Evolutionary conservation across 1,140 invertebrate species (phyloP).

Genomic region (Pseudomyrmex gracilis): DNA sequence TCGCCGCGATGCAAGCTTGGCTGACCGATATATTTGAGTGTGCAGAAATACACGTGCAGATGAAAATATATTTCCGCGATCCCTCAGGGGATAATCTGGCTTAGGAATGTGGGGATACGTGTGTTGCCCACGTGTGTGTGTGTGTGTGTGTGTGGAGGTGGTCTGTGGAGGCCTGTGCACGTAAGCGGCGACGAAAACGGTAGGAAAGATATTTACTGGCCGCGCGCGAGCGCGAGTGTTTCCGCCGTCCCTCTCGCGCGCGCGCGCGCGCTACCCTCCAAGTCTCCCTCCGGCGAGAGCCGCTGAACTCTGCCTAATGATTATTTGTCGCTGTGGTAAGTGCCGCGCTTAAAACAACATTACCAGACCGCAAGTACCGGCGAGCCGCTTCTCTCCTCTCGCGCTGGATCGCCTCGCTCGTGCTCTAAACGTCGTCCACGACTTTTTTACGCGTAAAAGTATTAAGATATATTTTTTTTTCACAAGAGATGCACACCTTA

Average conservation of each 20-base stretch:
- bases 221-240: slow-evolving; percentile 35
- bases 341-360: slow-evolving; percentile 78
- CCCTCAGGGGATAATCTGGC: slow-evolving; percentile 78
- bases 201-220: slow-evolving; percentile 70
- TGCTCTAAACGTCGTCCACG: slow-evolving; percentile 27
- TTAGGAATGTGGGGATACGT: slow-evolving; percentile 68
- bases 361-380: slow-evolving; percentile 72
- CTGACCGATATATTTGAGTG: slow-evolving; percentile 71
- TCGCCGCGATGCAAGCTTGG: slow-evolving; percentile 47
- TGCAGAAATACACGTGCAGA: slow-evolving; percentile 67
- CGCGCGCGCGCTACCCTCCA: slow-evolving; percentile 28
- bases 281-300: slow-evolving; percentile 54
- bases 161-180: slow-evolving; percentile 18
- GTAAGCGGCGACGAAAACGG: slow-evolving; percentile 53
- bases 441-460: slow-evolving; percentile 23
- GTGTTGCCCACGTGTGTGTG: slow-evolving; percentile 59
- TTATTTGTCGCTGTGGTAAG: slow-evolving; percentile 79
- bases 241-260: slow-evolving; percentile 57
- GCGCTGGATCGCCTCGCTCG: slow-evolving; percentile 59
- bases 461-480: slow-evolving; percentile 21
- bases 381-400: slow-evolving; percentile 60
- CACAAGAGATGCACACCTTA: background rate
- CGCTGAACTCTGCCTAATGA: slow-evolving; percentile 78
- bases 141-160: slow-evolving; percentile 22
- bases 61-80: slow-evolving; percentile 78